These are phyloP conservation scores for Molanna angustata DNA, from an alignment of 2,888 invertebrate species.

Conservation along the genomic window DNA sequence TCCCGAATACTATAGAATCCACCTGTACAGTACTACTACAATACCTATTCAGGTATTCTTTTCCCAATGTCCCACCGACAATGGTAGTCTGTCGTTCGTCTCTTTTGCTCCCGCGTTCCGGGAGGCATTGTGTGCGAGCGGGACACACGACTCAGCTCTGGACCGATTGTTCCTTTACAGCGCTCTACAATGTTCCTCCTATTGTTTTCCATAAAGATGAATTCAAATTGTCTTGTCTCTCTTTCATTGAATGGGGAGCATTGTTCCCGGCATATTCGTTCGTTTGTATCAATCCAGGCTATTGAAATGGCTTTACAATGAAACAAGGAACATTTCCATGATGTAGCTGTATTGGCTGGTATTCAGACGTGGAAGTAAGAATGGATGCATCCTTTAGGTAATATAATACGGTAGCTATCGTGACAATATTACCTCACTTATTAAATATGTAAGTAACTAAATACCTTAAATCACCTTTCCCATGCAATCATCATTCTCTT, in stretches of 20 bases:
- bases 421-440: too few species aligned
- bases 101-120: constrained; percentile 20
- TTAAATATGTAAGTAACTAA: too few species aligned
- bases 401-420: too few species aligned
- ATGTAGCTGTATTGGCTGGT: constrained; percentile 21
- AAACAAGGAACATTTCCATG: constrained; percentile 30
- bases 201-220: constrained; percentile 47
- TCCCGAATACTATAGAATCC: constrained; percentile 19
- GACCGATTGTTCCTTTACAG: constrained; percentile 54
- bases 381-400: constrained; percentile 19
- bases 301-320: constrained; percentile 24
- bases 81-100: constrained; percentile 15
- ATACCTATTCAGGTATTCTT: constrained; percentile 30
- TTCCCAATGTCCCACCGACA: constrained; percentile 23
- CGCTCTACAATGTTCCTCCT: constrained; percentile 49
- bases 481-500: too few species aligned
- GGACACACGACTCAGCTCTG: constrained; percentile 38
- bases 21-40: constrained; percentile 24
- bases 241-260: constrained; percentile 29
- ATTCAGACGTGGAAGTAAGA: constrained; percentile 20
- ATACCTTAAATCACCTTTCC: too few species aligned
- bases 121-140: constrained; percentile 8
- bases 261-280: constrained; percentile 29
- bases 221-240: constrained; percentile 34
- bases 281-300: constrained; percentile 29